Evolutionary conservation across 2,113 vertebrate genomes (phyloP), one percentile per base, ranked within the genome.

Genomic region (Hoplias malabaricus): DNA sequence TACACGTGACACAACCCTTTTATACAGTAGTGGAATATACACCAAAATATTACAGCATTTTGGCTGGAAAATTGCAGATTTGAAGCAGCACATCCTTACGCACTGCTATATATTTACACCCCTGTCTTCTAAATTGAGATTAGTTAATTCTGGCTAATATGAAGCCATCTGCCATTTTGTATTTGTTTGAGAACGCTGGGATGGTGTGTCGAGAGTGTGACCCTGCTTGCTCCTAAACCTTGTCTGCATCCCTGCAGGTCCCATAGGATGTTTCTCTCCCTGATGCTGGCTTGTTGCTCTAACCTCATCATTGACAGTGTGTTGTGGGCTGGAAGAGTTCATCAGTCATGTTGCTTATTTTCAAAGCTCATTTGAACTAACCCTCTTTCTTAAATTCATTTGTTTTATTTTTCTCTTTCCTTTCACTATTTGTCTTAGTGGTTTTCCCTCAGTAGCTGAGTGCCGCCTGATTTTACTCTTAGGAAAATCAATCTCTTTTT

Each of bases 191-290:
- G 53, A 77, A 36, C 62, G 67, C 70, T 36, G 67, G 21, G 23
- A 38, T 5, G 1, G 54, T 59, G 74, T 70, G 66, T 42, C 21
- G 46, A 42, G 54, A 42, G 69, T 57, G 54, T 61, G 33, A 1
- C 61, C 63, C 78, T 78, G 80, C 82, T 83, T 63, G 61, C 77
- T 85, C 59, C 40, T 83, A 43, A 80, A 7, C 19, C 48, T 10
- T 68, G 29, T 75, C 33, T 70, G 63, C 33, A 12, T 75, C n/a
- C 34, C 57, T 75, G 6, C 59, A 65, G 79, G 27, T 69, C 21
- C 56, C 57, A 42, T 27, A 75, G 0, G 78, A 56, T 16, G 57
- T n/a, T 8, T 80, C 54, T 75, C 14, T 46, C 21, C 3, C 23
- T 70, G 57, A 11, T 69, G 29, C 54, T 77, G 29, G 19, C 27